These are phyloP conservation scores for Anabas testudineus DNA, from an alignment of 2,797 vertebrate species.

Conservation along the genomic window DNA sequence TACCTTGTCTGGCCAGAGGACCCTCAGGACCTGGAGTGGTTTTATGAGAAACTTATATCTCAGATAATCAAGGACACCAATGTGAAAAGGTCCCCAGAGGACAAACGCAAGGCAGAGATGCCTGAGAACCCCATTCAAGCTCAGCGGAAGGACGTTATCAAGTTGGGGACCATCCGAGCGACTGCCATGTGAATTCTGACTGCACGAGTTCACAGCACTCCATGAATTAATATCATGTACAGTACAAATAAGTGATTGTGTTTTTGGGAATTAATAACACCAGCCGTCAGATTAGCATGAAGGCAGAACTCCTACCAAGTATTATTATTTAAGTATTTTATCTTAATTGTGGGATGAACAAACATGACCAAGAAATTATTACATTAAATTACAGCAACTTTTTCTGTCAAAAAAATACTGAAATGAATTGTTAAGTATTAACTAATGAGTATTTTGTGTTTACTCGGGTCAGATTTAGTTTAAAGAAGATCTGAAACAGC, in stretches of 20 bases:
- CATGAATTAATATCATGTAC: neutral
- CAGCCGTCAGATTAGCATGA: no score
- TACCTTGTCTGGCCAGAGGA: slow-evolving; percentile 92
- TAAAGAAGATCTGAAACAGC: no score
- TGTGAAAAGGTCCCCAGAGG: slow-evolving; percentile 43
- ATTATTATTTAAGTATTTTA: no score
- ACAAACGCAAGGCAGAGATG: neutral
- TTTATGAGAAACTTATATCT: slow-evolving; percentile 85
- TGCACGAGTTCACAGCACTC: neutral
- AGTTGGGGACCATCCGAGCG: slow-evolving; percentile 35
- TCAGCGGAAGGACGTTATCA: neutral
- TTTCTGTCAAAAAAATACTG: no score
- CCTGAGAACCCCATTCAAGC: neutral
- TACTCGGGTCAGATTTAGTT: no score
- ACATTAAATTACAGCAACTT: no score
- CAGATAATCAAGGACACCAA: slow-evolving; percentile 83
- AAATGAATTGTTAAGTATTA: no score
- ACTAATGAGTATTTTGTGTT: no score
- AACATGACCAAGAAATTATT: no score
- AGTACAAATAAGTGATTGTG: neutral
- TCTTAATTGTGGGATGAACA: no score
- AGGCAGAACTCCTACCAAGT: no score
- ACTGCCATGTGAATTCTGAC: slow-evolving; percentile 9
- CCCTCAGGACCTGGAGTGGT: slow-evolving; percentile 90
- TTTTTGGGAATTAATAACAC: no score